Base-by-base conservation (phyloP, 2,888 invertebrate genomes). In the Cephonodes hylas region DNA sequence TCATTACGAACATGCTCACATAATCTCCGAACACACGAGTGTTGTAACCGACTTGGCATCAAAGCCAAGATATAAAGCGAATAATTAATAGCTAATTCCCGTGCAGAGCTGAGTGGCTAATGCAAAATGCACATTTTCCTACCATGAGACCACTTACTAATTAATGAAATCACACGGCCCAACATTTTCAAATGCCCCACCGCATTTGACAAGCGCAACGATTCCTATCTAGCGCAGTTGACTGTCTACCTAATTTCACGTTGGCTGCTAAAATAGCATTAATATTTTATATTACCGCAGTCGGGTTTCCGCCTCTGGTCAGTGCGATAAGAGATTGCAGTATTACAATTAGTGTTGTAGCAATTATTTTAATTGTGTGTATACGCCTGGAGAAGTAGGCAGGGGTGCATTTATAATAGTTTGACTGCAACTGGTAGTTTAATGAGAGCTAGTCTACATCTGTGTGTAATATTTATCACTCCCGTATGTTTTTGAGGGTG, bases 171-270 rank as follows among this genome's bases (percentile, higher is more conserved):
- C 57, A 64, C 53, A 53, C 27, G 31, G 7, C 53, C 48, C 48
- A 27, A 48, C 53, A 53, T 31, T 53, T 53, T 53, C 53, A 31
- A 53, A 53, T 53, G 18, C 18, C 61, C 53, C 59, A 58, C 67
- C 66, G 60, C 63, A 66, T 62, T 64, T 73, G 76, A 75, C 75
- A 71, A 66, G 71, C 64, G 66, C 72, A 79, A 77, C 77, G 60
- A 79, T 82, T 75, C 74, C 67, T 15, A 46, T 23, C 70, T 59
- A 60, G 63, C 42, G 57, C 69, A 69, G 72, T 75, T 80, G 82
- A 82, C 81, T 80, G 75, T 76, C 71, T 73, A 76, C 77, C 81
- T 83, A 84, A 85, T 86, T 84, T 81, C 73, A 66, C 71, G 80
- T 72, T 69, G 70, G 76, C 77, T 76, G 72, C 77, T 83, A 79